Percentiles rank a stretch among this genome's conserved stretches.
Conservation (phyloP, 2,888 invertebrate genomes). For the Homarus gammarus region DNA sequence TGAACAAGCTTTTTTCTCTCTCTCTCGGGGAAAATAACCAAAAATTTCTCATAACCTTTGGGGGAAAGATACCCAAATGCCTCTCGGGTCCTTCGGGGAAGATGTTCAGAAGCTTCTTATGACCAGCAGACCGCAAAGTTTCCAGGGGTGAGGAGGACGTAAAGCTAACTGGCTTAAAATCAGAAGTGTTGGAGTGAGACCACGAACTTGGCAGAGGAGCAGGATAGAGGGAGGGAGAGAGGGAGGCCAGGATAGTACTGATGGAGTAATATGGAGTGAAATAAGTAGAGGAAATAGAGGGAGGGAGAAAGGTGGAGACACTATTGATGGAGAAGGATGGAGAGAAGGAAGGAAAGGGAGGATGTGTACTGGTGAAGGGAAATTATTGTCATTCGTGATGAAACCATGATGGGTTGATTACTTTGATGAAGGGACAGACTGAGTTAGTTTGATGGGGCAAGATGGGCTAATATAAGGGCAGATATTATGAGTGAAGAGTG, state of each 20-base stretch:
- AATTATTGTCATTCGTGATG: no score
- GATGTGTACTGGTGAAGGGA: background rate
- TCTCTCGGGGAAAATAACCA: no score
- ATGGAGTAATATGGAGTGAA: background rate
- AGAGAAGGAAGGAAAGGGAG: no score
- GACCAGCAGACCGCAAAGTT: conserved; percentile 17
- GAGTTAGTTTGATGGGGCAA: no score
- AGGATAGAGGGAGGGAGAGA: background rate
- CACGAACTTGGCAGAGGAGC: background rate
- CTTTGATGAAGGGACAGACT: no score
- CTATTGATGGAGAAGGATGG: background rate
- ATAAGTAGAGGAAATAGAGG: background rate
- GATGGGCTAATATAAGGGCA: background rate
- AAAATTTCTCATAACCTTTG: no score
- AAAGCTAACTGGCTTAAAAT: conserved; percentile 58
- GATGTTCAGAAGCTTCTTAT: conserved; percentile 51
- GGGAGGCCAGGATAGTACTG: background rate
- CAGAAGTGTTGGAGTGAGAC: conserved; percentile 41
- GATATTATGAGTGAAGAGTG: no score
- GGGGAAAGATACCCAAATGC: no score
- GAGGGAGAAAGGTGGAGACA: background rate
- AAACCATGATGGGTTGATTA: no score
- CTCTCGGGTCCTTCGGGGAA: no score
- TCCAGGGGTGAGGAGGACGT: conserved; percentile 49
- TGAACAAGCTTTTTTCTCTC: no score